Evolutionary conservation across 1,140 invertebrate species (phyloP).

Genomic region (Lordiphosa collinella): DNA sequence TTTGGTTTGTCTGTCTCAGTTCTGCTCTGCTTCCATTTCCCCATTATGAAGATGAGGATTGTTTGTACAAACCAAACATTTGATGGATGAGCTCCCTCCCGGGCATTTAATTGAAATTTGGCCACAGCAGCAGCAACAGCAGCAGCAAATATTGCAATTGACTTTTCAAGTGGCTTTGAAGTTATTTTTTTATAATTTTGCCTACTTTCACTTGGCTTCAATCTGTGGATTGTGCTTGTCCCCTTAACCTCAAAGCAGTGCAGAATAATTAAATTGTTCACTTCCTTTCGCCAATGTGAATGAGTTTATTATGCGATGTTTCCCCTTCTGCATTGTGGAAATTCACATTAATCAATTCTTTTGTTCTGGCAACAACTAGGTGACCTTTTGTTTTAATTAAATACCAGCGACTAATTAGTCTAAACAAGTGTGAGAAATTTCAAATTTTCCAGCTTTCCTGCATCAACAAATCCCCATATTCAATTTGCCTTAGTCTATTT

Average conservation of each 20-base stretch:
- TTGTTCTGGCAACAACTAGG: conserved; percentile 62
- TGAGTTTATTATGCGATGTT: conserved; percentile 52
- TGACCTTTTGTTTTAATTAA: conserved; percentile 54
- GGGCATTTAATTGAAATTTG: conserved; percentile 45
- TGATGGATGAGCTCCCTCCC: conserved; percentile 12
- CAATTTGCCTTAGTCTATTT: conserved; percentile 44
- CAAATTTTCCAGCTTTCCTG: conserved; percentile 3
- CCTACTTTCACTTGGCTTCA: conserved; percentile 58
- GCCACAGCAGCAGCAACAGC: neutral
- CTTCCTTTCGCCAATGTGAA: conserved; percentile 48
- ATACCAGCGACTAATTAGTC: neutral
- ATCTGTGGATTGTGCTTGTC: conserved; percentile 47
- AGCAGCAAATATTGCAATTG: conserved; percentile 6
- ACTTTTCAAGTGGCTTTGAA: conserved; percentile 12
- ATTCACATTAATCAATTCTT: conserved; percentile 72
- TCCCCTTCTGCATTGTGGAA: conserved; percentile 35
- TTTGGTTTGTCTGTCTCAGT: conserved; percentile 37
- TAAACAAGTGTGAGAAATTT: conserved; percentile 1
- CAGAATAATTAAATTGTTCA: conserved; percentile 65
- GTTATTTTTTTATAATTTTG: conserved; percentile 15
- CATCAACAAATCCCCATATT: neutral
- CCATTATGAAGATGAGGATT: conserved; percentile 10
- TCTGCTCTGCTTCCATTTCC: neutral
- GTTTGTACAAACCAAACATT: conserved; percentile 40
- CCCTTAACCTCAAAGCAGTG: conserved; percentile 58